phyloP scores from a whole-genome alignment of 2,797 vertebrate species.

The Tamandua tetradactyla region DNA sequence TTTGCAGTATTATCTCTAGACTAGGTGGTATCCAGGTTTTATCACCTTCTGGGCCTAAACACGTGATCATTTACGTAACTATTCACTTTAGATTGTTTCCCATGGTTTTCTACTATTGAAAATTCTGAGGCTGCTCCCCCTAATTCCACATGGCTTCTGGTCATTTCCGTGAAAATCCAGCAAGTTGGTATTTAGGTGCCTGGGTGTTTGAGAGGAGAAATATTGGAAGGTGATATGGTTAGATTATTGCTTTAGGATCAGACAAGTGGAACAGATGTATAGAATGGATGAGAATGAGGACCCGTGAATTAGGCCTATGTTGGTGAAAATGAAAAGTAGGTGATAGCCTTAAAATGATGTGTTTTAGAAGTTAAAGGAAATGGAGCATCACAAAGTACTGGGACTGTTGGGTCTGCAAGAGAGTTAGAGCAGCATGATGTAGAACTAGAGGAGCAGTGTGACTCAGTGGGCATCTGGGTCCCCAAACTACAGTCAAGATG shows the following conservation, averaged over 20 bases:
- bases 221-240: not conserved
- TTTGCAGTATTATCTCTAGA: not conserved
- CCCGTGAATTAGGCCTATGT: not conserved
- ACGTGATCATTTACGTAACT: not conserved
- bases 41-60: not conserved
- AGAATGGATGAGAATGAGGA: not conserved
- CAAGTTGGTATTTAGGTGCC: not conserved
- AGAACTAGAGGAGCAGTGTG: not conserved
- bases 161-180: not conserved
- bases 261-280: not conserved
- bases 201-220: not conserved
- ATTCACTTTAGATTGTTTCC: not conserved
- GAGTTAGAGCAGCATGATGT: not conserved
- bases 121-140: not conserved
- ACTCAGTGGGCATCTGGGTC: no score
- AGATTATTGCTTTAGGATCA: not conserved
- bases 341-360: not conserved
- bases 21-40: not conserved
- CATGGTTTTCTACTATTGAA: not conserved
- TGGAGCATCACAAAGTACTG: not conserved
- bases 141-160: not conserved
- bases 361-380: not conserved
- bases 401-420: not conserved
- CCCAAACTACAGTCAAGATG: not conserved
- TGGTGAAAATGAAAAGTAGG: not conserved